These are phyloP conservation scores for Stenopsyche tienmushanensis DNA, from an alignment of 1,140 invertebrate genomes.

Conservation along the genomic window DNA sequence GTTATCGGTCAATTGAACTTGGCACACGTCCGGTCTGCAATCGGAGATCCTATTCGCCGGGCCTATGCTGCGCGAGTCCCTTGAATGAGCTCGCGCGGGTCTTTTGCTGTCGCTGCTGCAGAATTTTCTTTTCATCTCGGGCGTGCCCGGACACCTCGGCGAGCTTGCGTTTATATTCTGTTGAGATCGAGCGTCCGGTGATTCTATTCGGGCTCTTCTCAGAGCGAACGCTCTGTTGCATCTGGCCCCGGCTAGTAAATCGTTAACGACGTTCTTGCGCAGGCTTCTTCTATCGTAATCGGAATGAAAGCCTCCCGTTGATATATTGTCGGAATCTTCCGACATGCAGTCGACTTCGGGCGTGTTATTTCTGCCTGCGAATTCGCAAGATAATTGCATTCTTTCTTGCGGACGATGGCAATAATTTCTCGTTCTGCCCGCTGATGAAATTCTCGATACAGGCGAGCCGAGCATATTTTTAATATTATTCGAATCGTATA, in stretches of 20 bases:
- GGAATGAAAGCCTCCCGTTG: conserved; percentile 39
- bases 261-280: conserved; percentile 10
- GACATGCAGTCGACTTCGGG: conserved; percentile 38
- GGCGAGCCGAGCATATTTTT: conserved; percentile 27
- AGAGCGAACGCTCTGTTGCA: conserved; percentile 45
- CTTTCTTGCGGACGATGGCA: conserved; percentile 7
- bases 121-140: conserved; percentile 53
- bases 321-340: conserved; percentile 39
- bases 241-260: conserved; percentile 35
- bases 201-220: conserved; percentile 48
- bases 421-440: conserved; percentile 6
- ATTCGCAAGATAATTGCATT: conserved; percentile 25
- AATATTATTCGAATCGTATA: conserved; percentile 19
- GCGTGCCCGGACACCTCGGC: conserved; percentile 53
- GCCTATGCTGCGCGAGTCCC: conserved; percentile 46
- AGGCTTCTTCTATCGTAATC: conserved; percentile 34
- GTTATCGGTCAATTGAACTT: conserved; percentile 48
- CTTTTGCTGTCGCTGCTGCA: not conserved
- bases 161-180: conserved; percentile 47
- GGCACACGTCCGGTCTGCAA: conserved; percentile 44
- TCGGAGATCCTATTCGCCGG: conserved; percentile 49
- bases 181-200: conserved; percentile 48
- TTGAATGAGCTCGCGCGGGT: conserved; percentile 7
- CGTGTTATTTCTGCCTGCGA: conserved; percentile 29
- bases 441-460: conserved; percentile 19